Evolutionary conservation across 2,113 vertebrate genomes (phyloP).

Genomic region (Mirounga angustirostris): DNA sequence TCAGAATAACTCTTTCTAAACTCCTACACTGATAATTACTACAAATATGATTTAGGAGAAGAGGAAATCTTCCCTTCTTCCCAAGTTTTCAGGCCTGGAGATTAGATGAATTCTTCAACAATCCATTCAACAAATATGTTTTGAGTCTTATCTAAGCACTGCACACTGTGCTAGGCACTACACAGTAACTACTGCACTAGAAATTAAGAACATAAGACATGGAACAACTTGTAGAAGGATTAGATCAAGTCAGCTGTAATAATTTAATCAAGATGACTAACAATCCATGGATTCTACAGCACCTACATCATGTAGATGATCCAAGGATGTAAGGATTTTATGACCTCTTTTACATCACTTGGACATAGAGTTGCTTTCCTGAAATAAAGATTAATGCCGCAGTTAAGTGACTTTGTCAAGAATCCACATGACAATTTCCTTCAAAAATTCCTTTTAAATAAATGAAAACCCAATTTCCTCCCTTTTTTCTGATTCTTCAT

Average conservation of each 20-base stretch:
- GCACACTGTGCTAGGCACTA: neutral
- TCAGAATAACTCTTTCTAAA: neutral
- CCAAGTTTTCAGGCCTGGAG: constrained; percentile 18
- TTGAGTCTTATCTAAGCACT: neutral
- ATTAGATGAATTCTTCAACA: neutral
- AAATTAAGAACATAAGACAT: constrained; percentile 11
- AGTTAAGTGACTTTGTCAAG: neutral
- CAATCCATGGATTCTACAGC: neutral
- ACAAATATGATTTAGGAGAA: neutral
- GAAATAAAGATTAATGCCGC: neutral
- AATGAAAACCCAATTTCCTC: neutral
- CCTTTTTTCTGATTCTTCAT: neutral
- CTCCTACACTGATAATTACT: neutral
- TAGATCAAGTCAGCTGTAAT: neutral
- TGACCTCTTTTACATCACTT: neutral
- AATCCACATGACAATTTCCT: neutral
- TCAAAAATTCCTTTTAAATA: neutral
- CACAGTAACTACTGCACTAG: neutral
- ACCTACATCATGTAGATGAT: neutral
- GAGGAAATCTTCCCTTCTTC: neutral
- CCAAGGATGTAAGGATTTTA: neutral
- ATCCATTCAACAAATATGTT: neutral
- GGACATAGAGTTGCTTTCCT: neutral
- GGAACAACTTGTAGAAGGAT: neutral
- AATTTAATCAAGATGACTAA: neutral